Evolutionary conservation across 1,140 invertebrate genomes (phyloP), one percentile per base, ranked within the genome.

Genomic region (Papilio aristodemus): DNA sequence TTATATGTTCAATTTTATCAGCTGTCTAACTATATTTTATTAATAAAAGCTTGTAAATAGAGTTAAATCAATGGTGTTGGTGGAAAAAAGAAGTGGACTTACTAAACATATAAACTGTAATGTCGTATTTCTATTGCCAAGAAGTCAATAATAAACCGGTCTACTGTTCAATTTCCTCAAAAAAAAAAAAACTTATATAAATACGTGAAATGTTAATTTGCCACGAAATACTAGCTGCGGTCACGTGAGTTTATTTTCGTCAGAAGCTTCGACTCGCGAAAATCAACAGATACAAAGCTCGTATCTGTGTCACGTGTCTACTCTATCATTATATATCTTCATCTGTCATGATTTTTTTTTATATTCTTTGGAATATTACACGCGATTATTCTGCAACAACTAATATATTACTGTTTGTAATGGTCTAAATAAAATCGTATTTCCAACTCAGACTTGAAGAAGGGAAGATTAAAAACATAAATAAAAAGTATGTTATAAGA

Each of bases 191-290:
- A 22, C 14, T 54, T 54, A 54, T 54, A 22, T 54, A 54, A 54
- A 54, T 46, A 54, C 0, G 0, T 54, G 11, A 54, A 54, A 54
- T 54, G 46, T 54, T 17, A 54, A 22, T 54, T 54, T 13, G 63
- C 22, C 41, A 46, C 63, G 63, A 66, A 25, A 50, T 46, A 50
- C 22, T 25, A 25, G 13, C 27, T 4, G 39, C 19, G 17, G 22
- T 66, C 63, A 50, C 63, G 39, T 66, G 63, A 10, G 63, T 66
- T 46, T 66, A 66, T 66, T 66, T 66, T 66, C 27, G 63, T 66
- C 63, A 4, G 63, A 64, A 66, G 63, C 63, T 66, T 19, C 27
- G 63, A 13, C 63, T 50, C 22, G 63, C 39, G n/a, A 63, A 66
- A 46, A 66, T 66, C 41, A 14, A 32, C 41, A 22, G 25, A 66